Percentiles rank a stretch among this genome's conserved stretches.
phyloP scores from a whole-genome alignment of 2,888 invertebrate species.

The Criorhina ranunculi region DNA sequence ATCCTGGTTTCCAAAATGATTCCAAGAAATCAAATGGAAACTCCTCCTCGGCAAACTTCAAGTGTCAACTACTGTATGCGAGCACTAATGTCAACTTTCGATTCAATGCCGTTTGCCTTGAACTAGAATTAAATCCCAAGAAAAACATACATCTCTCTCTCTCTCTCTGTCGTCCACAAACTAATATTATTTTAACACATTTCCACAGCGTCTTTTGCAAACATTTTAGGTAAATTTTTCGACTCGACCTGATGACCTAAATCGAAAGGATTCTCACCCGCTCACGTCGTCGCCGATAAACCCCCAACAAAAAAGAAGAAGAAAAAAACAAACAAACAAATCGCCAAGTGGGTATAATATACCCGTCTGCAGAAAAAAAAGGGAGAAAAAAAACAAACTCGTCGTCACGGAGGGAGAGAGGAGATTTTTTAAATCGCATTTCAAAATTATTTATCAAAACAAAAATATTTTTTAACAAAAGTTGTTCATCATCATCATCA shows the following conservation, averaged over 20 bases:
- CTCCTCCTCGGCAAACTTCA: background rate
- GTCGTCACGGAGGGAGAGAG: conserved; percentile 39
- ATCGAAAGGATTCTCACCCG: conserved; percentile 47
- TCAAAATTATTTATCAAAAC: conserved; percentile 76
- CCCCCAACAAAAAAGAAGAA: conserved; percentile 20
- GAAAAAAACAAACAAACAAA: conserved; percentile 70
- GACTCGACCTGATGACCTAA: conserved; percentile 59
- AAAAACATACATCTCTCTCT: background rate
- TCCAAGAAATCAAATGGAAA: background rate
- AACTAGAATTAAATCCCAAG: conserved; percentile 22
- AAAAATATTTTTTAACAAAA: conserved; percentile 76
- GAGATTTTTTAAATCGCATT: conserved; percentile 72
- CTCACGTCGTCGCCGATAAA: conserved; percentile 16
- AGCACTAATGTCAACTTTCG: background rate
- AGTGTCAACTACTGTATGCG: background rate
- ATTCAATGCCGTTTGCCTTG: conserved; percentile 17
- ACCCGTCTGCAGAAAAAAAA: conserved; percentile 41
- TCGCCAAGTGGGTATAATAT: conserved; percentile 54
- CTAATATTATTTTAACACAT: conserved; percentile 51
- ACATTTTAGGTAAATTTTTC: conserved; percentile 9
- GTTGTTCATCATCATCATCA: conserved; percentile 68
- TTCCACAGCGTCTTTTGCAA: conserved; percentile 9
- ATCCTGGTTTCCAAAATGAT: background rate
- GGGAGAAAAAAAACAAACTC: conserved; percentile 37
- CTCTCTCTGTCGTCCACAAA: background rate